Percentiles rank a stretch among this genome's conserved stretches.
Evolutionary conservation across 2,797 vertebrate genomes (phyloP).

Genomic region (Acanthurus tractus): DNA sequence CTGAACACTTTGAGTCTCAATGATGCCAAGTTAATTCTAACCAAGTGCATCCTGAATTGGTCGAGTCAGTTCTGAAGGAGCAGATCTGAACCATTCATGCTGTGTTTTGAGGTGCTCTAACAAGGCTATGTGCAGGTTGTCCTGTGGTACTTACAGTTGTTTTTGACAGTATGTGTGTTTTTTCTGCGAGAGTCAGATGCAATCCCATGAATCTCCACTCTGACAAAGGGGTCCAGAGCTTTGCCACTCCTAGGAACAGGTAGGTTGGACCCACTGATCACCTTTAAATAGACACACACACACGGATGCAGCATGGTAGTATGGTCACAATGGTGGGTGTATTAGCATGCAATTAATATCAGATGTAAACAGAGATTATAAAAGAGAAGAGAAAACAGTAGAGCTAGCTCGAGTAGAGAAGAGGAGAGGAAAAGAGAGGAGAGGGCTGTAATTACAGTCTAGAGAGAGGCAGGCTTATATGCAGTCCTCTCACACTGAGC

Average conservation of each 20-base stretch:
- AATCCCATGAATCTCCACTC: constrained; percentile 88
- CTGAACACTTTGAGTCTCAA: constrained; percentile 10
- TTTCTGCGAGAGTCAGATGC: constrained; percentile 80
- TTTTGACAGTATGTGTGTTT: constrained; percentile 85
- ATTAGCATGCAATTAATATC: not conserved
- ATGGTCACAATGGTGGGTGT: not conserved
- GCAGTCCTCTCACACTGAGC: constrained; percentile 66
- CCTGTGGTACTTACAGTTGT: constrained; percentile 84
- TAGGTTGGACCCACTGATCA: constrained; percentile 88
- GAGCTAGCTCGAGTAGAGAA: constrained; percentile 7
- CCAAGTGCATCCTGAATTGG: not conserved
- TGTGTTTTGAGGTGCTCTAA: not conserved
- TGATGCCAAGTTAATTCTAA: not conserved
- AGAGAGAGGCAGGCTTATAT: constrained; percentile 63
- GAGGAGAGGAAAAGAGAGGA: constrained; percentile 2
- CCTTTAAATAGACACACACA: constrained; percentile 65
- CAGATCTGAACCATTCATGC: not conserved
- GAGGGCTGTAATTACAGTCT: constrained; percentile 61
- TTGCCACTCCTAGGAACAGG: constrained; percentile 65
- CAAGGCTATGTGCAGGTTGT: not conserved
- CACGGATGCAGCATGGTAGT: not conserved
- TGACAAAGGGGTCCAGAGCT: constrained; percentile 81
- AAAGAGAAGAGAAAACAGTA: constrained; percentile 13
- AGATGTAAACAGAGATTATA: constrained; percentile 3
- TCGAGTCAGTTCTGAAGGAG: constrained; percentile 1